These are phyloP conservation scores for Parthenolecanium corni DNA, from an alignment of 2,888 invertebrate genomes.

Conservation along the genomic window DNA sequence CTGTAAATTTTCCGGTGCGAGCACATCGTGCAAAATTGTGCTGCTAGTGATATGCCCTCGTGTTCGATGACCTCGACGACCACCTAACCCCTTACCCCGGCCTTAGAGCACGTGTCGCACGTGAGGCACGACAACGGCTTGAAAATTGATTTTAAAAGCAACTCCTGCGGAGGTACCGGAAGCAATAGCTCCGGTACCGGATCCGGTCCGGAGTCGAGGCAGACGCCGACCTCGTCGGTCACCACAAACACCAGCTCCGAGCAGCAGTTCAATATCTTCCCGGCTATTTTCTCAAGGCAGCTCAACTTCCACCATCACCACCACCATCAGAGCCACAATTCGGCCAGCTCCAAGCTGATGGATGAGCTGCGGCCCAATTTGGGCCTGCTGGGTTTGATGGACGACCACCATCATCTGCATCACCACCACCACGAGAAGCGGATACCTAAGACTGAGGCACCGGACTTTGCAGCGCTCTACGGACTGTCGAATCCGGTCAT, in stretches of 20 bases:
- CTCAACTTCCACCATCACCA: constrained; percentile 51
- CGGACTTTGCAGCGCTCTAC: constrained; percentile 74
- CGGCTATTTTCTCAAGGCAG: constrained; percentile 80
- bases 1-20: too few relatives aligned
- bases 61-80: too few relatives aligned
- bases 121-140: constrained; percentile 29
- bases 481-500: constrained; percentile 36
- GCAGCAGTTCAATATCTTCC: constrained; percentile 83
- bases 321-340: constrained; percentile 31
- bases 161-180: constrained; percentile 38
- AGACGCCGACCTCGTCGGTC: constrained; percentile 41
- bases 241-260: constrained; percentile 35
- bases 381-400: constrained; percentile 64
- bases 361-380: constrained; percentile 75
- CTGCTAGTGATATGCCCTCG: too few relatives aligned
- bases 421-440: constrained; percentile 34
- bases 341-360: constrained; percentile 53
- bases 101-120: too few relatives aligned
- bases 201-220: constrained; percentile 29
- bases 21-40: too few relatives aligned
- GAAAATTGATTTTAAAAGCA: constrained; percentile 35
- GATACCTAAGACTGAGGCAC: constrained; percentile 32
- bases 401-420: constrained; percentile 56
- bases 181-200: constrained; percentile 30
- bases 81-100: too few relatives aligned